Conservation (phyloP, 2,113 vertebrate genomes). For the Lophotis ruficrista region DNA sequence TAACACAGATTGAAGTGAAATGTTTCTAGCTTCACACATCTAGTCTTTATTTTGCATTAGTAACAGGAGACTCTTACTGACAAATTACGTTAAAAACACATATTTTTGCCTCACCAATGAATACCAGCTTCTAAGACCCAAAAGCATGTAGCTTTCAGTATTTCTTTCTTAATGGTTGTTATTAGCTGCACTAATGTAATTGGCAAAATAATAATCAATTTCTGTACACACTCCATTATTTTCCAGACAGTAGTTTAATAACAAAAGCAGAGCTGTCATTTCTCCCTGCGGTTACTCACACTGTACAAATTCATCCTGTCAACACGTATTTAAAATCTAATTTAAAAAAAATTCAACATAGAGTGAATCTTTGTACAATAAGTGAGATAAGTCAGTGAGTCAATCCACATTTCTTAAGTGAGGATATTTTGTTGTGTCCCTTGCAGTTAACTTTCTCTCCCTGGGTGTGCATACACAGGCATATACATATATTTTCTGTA, state of each 20-base stretch:
- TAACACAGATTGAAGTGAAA: slow-evolving; percentile 9
- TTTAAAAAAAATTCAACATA: slow-evolving; percentile 56
- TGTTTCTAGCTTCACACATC: neutral
- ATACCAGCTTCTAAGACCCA: slow-evolving; percentile 48
- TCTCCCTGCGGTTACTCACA: slow-evolving; percentile 64
- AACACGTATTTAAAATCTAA: slow-evolving; percentile 79
- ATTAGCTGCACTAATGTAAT: slow-evolving; percentile 72
- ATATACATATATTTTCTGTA: neutral
- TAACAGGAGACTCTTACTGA: slow-evolving; percentile 35
- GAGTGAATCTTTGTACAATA: slow-evolving; percentile 52
- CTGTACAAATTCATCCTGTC: slow-evolving; percentile 70
- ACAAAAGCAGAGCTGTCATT: slow-evolving; percentile 74
- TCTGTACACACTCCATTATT: slow-evolving; percentile 69
- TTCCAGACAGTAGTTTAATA: slow-evolving; percentile 74
- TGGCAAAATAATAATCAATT: slow-evolving; percentile 77
- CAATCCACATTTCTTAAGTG: slow-evolving; percentile 33
- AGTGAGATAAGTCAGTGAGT: slow-evolving; percentile 57
- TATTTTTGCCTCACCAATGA: slow-evolving; percentile 36
- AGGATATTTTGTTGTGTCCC: slow-evolving; percentile 3
- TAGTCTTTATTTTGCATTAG: slow-evolving; percentile 41
- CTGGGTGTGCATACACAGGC: neutral
- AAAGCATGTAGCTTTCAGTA: slow-evolving; percentile 40
- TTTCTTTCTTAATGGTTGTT: slow-evolving; percentile 56
- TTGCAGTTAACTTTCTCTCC: neutral
- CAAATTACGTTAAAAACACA: slow-evolving; percentile 27